phyloP scores from a whole-genome alignment of 2,113 vertebrate genomes.

The Caranx melampygus region DNA sequence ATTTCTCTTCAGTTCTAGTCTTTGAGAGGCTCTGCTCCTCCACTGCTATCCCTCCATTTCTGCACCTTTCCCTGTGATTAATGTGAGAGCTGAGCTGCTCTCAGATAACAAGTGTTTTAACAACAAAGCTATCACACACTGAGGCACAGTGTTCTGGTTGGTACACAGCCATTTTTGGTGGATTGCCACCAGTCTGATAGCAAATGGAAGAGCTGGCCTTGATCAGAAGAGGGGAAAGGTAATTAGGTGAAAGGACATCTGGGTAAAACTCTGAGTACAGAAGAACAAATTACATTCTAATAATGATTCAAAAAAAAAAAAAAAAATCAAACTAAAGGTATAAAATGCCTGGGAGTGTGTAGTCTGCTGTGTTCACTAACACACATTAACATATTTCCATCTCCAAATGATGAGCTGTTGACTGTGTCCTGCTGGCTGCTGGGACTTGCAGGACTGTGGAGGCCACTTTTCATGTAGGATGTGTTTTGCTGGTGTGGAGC shows the following conservation, averaged over 20 bases:
- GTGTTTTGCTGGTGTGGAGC: neutral
- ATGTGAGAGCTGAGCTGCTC: slow-evolving; percentile 10
- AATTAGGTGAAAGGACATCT: slow-evolving; percentile 62
- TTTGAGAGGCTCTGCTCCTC: neutral
- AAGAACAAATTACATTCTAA: neutral
- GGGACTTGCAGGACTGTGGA: too few relatives aligned
- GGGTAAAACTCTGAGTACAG: neutral
- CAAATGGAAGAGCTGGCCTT: slow-evolving; percentile 64
- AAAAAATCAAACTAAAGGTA: neutral
- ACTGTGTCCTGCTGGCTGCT: too few relatives aligned
- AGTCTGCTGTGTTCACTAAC: too few relatives aligned
- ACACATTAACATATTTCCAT: neutral
- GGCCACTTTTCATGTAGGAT: too few relatives aligned
- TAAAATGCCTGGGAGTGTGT: neutral
- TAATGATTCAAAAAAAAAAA: neutral
- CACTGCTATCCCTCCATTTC: neutral
- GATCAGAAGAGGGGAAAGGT: slow-evolving; percentile 52
- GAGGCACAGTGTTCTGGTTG: slow-evolving; percentile 60
- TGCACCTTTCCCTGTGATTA: slow-evolving; percentile 26
- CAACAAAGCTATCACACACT: slow-evolving; percentile 52
- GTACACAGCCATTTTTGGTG: slow-evolving; percentile 27
- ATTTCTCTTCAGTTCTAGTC: neutral
- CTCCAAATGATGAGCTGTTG: neutral
- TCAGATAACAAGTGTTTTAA: slow-evolving; percentile 63
- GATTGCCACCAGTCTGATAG: slow-evolving; percentile 55